Evolutionary conservation across 2,113 vertebrate species (phyloP).

Genomic region (Dipodomys merriami): DNA sequence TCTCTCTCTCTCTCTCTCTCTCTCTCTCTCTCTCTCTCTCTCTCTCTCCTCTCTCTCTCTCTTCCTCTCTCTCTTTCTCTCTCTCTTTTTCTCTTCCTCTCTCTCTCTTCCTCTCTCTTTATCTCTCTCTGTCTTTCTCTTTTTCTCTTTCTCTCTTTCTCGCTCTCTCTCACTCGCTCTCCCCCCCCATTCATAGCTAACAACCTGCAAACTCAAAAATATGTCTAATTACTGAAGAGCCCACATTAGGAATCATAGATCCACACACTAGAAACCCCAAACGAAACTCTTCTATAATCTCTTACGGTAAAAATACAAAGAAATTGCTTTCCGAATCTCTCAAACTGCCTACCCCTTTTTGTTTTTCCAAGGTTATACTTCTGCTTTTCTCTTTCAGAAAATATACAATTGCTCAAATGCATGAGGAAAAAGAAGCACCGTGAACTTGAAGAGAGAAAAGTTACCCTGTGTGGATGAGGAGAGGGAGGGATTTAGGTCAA

Average conservation of each 20-base stretch:
- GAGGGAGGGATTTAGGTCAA: no score
- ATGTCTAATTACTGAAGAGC: background rate
- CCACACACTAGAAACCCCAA: background rate
- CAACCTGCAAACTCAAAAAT: background rate
- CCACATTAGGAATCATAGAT: background rate
- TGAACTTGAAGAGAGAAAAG: background rate
- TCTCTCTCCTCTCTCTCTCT: no score
- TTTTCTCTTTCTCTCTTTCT: no score
- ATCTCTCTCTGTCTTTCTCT: background rate
- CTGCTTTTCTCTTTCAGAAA: background rate
- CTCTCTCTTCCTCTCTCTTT: no score
- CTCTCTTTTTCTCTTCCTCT: no score
- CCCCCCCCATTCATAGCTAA: background rate
- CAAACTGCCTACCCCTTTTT: background rate
- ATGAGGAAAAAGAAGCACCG: no score
- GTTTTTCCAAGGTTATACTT: background rate
- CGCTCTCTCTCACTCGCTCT: no score
- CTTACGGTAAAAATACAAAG: background rate
- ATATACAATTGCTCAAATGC: background rate
- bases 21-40: no score
- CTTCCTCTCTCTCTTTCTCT: accelerated
- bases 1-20: background rate
- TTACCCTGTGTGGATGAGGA: background rate
- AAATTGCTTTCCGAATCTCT: background rate
- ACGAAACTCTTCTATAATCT: background rate